Base-by-base conservation (phyloP, 2,113 vertebrate species). In the Proteles cristata region DNA sequence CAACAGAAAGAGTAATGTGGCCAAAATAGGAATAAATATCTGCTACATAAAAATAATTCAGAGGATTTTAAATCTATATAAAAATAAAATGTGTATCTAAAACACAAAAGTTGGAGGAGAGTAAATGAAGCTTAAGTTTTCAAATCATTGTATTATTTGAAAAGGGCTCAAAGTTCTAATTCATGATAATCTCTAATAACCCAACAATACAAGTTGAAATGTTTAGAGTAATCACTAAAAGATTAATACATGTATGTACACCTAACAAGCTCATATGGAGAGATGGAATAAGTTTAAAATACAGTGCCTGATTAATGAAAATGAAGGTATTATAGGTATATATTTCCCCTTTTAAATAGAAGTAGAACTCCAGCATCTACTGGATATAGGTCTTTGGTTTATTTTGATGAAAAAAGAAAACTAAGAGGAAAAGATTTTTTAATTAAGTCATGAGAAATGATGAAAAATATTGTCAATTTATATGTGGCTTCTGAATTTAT, bases 271-370 rank as follows among this genome's bases (percentile, higher is more conserved):
- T 69, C 73, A 73, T 48, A 39, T 7, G 6, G 26, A 92, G 14
- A 92, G n/a, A 48, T 63, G 25, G 82, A 71, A 43, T 88, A 55
- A 86, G 58, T 90, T 97, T 82, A 19, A 74, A 94, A 87, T 68
- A 68, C 12, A 94, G 81, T 68, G 68, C 23, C 43, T 79, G 28
- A 53, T 76, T 35, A 84, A 94, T 48, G 17, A n/a, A 80, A 76
- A 94, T 68, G 31, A 90, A 71, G 21, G 39, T 31, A 50, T 88
- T 25, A 65, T 53, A 31, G 21, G 23, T 73, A 12, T 45, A 43
- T 79, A 65, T 55, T 76, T 76, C 25, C 26, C 43, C 25, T 90
- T 89, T 92, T 79, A 94, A 91, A 63, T 33, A 39, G 73, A 63
- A 95, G 35, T 82, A 94, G 14, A 92, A 96, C 23, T 87, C 48